A percentile compares a stretch with the other conserved stretches of the same genome.
These are phyloP conservation scores for Rambutsinella grinnellia DNA, from an alignment of 2,888 invertebrate genomes.

Conservation along the genomic window DNA sequence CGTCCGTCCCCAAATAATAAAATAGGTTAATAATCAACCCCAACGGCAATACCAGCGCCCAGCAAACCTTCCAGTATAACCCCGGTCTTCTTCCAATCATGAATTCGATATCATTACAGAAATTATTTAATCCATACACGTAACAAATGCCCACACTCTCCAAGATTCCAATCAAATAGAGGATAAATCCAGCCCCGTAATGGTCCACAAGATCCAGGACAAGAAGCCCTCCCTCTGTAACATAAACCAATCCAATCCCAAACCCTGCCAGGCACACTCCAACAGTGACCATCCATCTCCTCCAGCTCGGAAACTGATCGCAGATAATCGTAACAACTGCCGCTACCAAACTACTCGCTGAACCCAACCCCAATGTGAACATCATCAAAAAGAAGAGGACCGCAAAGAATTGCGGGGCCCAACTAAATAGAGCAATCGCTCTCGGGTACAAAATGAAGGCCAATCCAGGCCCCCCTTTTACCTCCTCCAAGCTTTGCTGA, in stretches of 20 bases:
- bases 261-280: constrained; percentile 74
- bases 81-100: constrained; percentile 73
- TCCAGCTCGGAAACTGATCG: constrained; percentile 77
- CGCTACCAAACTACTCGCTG: constrained; percentile 79
- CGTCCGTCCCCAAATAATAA: constrained; percentile 69
- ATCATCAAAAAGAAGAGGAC: constrained; percentile 88
- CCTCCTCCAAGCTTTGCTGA: too few species aligned
- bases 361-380: constrained; percentile 82
- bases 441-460: constrained; percentile 6
- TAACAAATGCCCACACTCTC: constrained; percentile 36
- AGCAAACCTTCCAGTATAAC: constrained; percentile 84
- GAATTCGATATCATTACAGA: constrained; percentile 82
- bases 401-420: constrained; percentile 73
- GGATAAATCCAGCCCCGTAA: constrained; percentile 75
- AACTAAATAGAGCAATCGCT: not conserved
- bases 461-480: not conserved
- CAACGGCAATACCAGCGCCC: constrained; percentile 80
- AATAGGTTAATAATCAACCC: constrained; percentile 79
- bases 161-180: constrained; percentile 70
- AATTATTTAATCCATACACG: constrained; percentile 73
- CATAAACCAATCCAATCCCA: constrained; percentile 77
- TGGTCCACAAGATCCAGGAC: constrained; percentile 75
- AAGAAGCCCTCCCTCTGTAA: constrained; percentile 78
- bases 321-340: constrained; percentile 78
- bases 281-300: constrained; percentile 75